Evolutionary conservation across 2,113 vertebrate genomes (phyloP).

Genomic region (Lampris megalopsis): DNA sequence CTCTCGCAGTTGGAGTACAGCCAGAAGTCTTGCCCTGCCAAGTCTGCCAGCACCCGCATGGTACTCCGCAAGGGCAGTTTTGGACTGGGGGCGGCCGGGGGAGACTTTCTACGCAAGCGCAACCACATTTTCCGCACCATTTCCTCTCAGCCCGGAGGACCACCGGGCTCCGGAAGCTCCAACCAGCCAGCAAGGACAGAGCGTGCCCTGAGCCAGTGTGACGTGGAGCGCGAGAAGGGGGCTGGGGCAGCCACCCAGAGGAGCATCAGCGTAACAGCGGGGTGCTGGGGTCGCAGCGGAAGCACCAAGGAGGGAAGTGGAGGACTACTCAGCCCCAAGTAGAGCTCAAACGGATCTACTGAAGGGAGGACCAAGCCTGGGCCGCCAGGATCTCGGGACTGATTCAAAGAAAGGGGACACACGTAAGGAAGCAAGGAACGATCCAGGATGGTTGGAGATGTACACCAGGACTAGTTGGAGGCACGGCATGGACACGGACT

Average conservation of each 20-base stretch:
- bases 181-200: slow-evolving; percentile 83
- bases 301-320: slow-evolving; percentile 83
- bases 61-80: slow-evolving; percentile 97
- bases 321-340: slow-evolving; percentile 77
- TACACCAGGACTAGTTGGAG: too few relatives aligned
- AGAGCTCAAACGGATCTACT: slow-evolving; percentile 10
- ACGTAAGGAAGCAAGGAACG: too few relatives aligned
- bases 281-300: slow-evolving; percentile 93
- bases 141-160: slow-evolving; percentile 85
- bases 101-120: slow-evolving; percentile 95
- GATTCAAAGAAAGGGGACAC: neutral
- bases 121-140: slow-evolving; percentile 96
- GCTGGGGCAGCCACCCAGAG: slow-evolving; percentile 83
- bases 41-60: slow-evolving; percentile 91
- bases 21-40: slow-evolving; percentile 91
- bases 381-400: slow-evolving; percentile 58
- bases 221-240: slow-evolving; percentile 84
- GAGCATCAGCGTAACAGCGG: slow-evolving; percentile 93
- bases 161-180: slow-evolving; percentile 33
- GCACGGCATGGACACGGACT: too few relatives aligned
- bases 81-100: slow-evolving; percentile 88
- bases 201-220: slow-evolving; percentile 91
- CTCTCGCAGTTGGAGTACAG: slow-evolving; percentile 95
- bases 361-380: slow-evolving; percentile 15
- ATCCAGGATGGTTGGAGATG: too few relatives aligned